A percentile compares a stretch with the other conserved stretches of the same genome.
These are phyloP conservation scores for Actinemys pallida DNA, from an alignment of 2,113 vertebrate genomes.

Conservation along the genomic window DNA sequence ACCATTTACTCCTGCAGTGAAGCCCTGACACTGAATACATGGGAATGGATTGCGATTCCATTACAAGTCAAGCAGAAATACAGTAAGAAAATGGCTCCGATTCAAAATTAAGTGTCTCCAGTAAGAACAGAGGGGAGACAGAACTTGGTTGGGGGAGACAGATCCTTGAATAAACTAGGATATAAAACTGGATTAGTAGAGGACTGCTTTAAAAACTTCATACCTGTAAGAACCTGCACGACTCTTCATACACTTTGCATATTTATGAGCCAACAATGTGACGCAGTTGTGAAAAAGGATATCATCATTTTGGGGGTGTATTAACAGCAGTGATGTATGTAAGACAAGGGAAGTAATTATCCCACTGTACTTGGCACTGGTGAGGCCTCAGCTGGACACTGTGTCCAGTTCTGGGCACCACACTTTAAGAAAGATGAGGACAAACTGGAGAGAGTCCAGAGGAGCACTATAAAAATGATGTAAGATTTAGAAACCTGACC, in stretches of 20 bases:
- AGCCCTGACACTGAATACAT: background rate
- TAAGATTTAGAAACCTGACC: background rate
- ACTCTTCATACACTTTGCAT: background rate
- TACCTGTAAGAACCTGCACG: background rate
- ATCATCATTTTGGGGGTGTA: background rate
- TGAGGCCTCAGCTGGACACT: background rate
- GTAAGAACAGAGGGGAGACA: background rate
- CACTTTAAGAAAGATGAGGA: background rate
- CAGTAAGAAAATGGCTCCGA: background rate
- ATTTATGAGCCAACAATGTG: background rate
- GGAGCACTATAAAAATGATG: background rate
- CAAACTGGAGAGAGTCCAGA: background rate
- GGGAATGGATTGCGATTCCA: background rate
- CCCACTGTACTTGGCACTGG: background rate
- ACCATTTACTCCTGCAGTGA: background rate
- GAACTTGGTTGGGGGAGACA: background rate
- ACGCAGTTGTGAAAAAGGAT: background rate
- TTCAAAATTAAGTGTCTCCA: background rate
- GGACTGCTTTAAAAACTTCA: background rate
- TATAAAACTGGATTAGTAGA: background rate
- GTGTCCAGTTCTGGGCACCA: background rate
- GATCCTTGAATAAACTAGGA: background rate
- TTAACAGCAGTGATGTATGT: background rate
- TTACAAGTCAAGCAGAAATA: background rate
- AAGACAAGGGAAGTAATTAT: background rate